Evolutionary conservation across 2,888 invertebrate genomes (phyloP).

Genomic region (Nowickia ferox): DNA sequence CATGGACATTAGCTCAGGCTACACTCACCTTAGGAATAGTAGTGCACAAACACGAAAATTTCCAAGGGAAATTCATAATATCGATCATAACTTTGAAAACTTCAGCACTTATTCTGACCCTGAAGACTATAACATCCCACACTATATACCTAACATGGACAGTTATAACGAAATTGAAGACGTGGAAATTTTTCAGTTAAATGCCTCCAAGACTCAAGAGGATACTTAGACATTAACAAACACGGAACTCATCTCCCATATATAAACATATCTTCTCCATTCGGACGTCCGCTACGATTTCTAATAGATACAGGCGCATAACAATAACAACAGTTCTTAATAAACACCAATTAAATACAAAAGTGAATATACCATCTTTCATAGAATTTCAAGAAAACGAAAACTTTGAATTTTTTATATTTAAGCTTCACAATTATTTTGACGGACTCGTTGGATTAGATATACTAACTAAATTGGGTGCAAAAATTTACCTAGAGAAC

Average conservation of each 20-base stretch:
- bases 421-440: too few relatives aligned
- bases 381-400: too few relatives aligned
- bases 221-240: constrained; percentile 30
- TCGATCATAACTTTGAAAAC: constrained; percentile 16
- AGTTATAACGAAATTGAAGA: constrained; percentile 26
- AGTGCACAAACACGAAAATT: constrained; percentile 8
- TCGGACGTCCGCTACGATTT: constrained; percentile 59
- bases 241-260: constrained; percentile 41
- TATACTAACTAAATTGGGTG: too few relatives aligned
- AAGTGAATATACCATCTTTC: too few relatives aligned
- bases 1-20: constrained; percentile 14
- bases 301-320: too few relatives aligned
- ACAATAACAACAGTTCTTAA: too few relatives aligned
- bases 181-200: constrained; percentile 11
- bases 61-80: constrained; percentile 10
- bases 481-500: constrained; percentile 55
- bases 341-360: too few relatives aligned
- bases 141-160: constrained; percentile 14
- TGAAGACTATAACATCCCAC: constrained; percentile 3
- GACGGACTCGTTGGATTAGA: too few relatives aligned
- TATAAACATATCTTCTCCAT: constrained; percentile 55
- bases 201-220: constrained; percentile 6
- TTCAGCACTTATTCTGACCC: background rate
- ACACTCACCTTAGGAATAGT: constrained; percentile 3
- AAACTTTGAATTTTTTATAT: too few relatives aligned